These are phyloP conservation scores for Spea hammondii DNA, from an alignment of 2,797 vertebrate genomes.

Conservation along the genomic window DNA sequence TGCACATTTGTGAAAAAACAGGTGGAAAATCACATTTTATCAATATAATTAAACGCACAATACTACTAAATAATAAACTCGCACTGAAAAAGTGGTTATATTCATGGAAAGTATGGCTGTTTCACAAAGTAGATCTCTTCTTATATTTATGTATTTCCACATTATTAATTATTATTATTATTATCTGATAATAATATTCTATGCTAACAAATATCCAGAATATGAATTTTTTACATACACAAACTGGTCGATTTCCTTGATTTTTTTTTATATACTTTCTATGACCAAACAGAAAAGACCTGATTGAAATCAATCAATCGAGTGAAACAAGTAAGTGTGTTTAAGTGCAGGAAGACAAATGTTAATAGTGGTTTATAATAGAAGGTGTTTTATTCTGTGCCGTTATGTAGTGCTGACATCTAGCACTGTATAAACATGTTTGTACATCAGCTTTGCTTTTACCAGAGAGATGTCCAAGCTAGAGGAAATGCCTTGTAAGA, in stretches of 20 bases:
- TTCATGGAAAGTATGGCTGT: background rate
- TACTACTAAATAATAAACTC: background rate
- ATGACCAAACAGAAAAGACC: constrained; percentile 4
- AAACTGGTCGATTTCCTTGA: no score
- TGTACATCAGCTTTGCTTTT: constrained; percentile 35
- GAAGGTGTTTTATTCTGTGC: constrained; percentile 41
- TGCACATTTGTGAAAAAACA: no score
- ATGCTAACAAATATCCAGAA: no score
- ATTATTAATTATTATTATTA: no score
- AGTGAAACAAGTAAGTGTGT: constrained; percentile 30
- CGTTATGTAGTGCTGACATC: constrained; percentile 41
- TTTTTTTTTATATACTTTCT: background rate
- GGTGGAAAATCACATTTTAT: no score
- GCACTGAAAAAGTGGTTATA: background rate
- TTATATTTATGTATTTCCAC: no score
- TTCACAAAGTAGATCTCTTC: no score
- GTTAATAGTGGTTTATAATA: constrained; percentile 43
- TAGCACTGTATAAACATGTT: constrained; percentile 36
- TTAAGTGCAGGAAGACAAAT: constrained; percentile 49
- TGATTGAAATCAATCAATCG: constrained; percentile 33
- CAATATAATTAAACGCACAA: no score
- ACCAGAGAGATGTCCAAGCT: constrained; percentile 37
- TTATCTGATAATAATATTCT: no score
- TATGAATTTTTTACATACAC: no score
- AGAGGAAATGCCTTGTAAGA: background rate